Conservation (phyloP, 2,113 vertebrate genomes). For the Beaufortia kweichowensis region DNA sequence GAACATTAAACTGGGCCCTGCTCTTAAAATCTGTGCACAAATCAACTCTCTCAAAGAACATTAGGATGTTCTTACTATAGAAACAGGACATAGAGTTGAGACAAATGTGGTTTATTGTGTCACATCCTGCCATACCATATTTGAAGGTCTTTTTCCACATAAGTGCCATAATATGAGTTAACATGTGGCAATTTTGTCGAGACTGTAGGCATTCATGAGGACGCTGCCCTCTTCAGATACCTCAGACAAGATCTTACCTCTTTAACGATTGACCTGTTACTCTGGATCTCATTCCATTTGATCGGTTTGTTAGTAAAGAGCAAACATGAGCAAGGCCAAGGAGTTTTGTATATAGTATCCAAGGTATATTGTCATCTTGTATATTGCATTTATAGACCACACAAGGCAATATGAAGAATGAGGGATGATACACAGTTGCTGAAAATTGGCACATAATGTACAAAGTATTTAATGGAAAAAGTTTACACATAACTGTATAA, state of each 20-base stretch:
- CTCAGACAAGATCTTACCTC: conserved; percentile 6
- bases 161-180: conserved; percentile 4
- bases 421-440: not conserved
- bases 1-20: conserved; percentile 93
- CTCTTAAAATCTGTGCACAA: conserved; percentile 89
- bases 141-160: not conserved
- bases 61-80: conserved; percentile 53
- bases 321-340: not conserved
- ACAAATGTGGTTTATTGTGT: not conserved
- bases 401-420: not conserved
- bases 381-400: not conserved
- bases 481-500: not conserved
- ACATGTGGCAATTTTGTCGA: not conserved
- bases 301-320: not conserved
- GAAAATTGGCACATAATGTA: conserved; percentile 1
- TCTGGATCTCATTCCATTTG: not conserved
- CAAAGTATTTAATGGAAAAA: not conserved
- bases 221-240: conserved; percentile 7
- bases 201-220: not conserved
- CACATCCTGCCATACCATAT: not conserved
- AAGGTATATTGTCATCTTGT: not conserved
- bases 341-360: conserved; percentile 1
- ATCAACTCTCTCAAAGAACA: conserved; percentile 88
- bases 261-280: not conserved
- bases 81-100: not conserved